Base-by-base conservation (phyloP, 2,888 invertebrate genomes). In the Pachydiplax longipennis region DNA sequence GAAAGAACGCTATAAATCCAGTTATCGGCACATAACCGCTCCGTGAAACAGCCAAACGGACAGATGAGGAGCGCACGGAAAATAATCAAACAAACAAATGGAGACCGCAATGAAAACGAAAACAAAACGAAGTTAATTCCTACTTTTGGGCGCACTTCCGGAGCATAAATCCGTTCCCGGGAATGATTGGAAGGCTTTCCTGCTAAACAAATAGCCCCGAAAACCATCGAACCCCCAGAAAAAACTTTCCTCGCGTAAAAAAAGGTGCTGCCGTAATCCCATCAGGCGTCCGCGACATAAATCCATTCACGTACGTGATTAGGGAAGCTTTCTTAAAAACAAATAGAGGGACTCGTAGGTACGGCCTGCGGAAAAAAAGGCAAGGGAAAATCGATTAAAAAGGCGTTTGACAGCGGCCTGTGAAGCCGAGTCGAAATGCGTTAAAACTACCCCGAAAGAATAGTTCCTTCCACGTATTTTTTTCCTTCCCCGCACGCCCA, bases 261-360 rank as follows among this genome's bases (percentile, higher is more conserved):
- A 58, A 61, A 35, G 35, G 31, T 65, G n/a, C n/a, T 6, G 12
- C 31, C 73, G 73, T 25, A 31, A 73, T 87, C 87, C 61, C 25
- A 58, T 61, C 58, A 22, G 22, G 35, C 13, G 37, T 1, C 37
- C 61, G 87, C 87, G 87, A n/a, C 61, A 40, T 87, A 87, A 87
- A 87, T 65, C 87, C 87, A 87, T 87, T 61, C 35, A 13, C 87
- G 48, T 37, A 40, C 58, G 61, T 87, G 87, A 87, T 87, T 87
- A 87, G 87, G 31, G 31, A n/a, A 58, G 58, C 25, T 25, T 48
- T 22, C 82, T 53, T 13, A 22, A 48, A 40, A 87, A 87, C 61
- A 87, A 87, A 87, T 87, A 87, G n/a, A 4, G 35, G 15, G 8
- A 37, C 5, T 31, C 73, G 8, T 12, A 25, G 73, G 73, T 22